These are phyloP conservation scores for Drosophila murphyi DNA, from an alignment of 1,140 invertebrate genomes.

Conservation along the genomic window DNA sequence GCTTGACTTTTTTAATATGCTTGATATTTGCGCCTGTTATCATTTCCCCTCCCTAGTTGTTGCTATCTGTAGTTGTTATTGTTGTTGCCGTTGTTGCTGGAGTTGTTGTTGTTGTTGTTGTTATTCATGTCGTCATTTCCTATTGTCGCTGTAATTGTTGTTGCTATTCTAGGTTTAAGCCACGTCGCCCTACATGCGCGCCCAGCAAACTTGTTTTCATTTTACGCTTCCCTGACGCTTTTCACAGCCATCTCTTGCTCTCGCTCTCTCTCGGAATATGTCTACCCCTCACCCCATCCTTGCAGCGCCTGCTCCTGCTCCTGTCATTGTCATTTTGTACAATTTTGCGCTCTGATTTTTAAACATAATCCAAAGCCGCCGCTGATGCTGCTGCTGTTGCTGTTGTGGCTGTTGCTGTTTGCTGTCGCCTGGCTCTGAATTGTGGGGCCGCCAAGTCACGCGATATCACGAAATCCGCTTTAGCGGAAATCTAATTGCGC, in stretches of 20 bases:
- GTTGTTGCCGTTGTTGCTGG: conserved; percentile 39
- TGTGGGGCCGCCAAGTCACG: conserved; percentile 71
- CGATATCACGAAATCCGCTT: conserved; percentile 82
- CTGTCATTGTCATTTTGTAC: conserved; percentile 79
- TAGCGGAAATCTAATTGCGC: conserved; percentile 83
- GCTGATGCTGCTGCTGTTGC: conserved; percentile 28
- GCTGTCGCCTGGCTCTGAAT: conserved; percentile 54
- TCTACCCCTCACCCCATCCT: too few relatives aligned
- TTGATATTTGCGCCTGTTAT: conserved; percentile 78
- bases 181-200: conserved; percentile 71
- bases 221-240: conserved; percentile 79
- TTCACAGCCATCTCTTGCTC: conserved; percentile 49
- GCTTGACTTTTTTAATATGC: conserved; percentile 82
- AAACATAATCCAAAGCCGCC: conserved; percentile 76
- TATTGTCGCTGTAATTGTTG: conserved; percentile 65
- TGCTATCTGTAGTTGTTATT: conserved; percentile 30
- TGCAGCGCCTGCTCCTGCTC: neutral
- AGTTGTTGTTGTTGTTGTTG: conserved; percentile 54
- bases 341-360: conserved; percentile 83
- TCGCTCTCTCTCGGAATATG: neutral
- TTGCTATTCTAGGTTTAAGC: conserved; percentile 77
- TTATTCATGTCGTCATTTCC: conserved; percentile 83
- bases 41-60: conserved; percentile 54
- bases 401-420: conserved; percentile 29
- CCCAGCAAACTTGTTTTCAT: conserved; percentile 80